Evolutionary conservation across 1,140 invertebrate genomes (phyloP).

Genomic region (Leptinotarsa lineolata): DNA sequence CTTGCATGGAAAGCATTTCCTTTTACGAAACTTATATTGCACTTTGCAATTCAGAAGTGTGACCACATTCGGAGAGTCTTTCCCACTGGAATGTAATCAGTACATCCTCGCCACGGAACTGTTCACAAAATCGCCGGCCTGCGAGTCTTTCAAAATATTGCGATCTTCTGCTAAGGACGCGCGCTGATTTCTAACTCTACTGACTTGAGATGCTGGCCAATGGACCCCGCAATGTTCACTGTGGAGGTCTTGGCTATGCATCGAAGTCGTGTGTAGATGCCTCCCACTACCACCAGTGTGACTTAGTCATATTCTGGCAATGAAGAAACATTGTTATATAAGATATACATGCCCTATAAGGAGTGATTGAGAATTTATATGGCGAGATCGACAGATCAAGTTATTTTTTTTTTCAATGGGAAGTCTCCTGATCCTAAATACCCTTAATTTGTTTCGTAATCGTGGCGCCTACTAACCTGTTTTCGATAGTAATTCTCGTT

Average conservation of each 20-base stretch:
- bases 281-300: background rate
- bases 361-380: background rate
- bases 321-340: conserved; percentile 5
- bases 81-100: too few relatives aligned
- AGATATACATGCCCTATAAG: background rate
- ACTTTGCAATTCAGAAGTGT: too few relatives aligned
- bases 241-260: background rate
- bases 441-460: conserved; percentile 1
- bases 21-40: too few relatives aligned
- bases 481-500: background rate
- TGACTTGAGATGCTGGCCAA: background rate
- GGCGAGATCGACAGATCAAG: conserved; percentile 1
- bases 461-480: conserved; percentile 7
- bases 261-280: background rate
- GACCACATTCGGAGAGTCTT: too few relatives aligned
- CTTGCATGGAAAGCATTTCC: too few relatives aligned
- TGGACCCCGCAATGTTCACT: background rate
- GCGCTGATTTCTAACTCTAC: background rate
- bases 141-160: too few relatives aligned
- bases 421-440: background rate
- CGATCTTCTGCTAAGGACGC: too few relatives aligned
- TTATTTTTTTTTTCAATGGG: background rate
- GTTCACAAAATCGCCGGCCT: too few relatives aligned
- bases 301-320: background rate
- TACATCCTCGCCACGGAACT: too few relatives aligned